Percentiles rank a stretch among this genome's conserved stretches.
phyloP scores from a whole-genome alignment of 53 echinoderm and acorn worm species.

The Henricia sp. region DNA sequence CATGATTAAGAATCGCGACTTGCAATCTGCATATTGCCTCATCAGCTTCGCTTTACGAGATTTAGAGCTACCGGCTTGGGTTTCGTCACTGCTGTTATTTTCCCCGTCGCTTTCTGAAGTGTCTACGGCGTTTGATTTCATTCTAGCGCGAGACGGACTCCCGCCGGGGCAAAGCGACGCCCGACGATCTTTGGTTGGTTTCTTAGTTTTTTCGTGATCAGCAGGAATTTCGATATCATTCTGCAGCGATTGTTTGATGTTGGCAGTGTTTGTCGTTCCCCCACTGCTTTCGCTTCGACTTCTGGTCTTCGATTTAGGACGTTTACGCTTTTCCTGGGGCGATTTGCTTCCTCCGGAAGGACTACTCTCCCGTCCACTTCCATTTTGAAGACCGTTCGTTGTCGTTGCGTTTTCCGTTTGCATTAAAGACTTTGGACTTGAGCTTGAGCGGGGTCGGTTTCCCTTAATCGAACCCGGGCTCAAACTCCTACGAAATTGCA shows the following conservation, averaged over 20 bases:
- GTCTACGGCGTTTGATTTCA: conserved; percentile 44
- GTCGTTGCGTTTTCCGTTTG: conserved; percentile 37
- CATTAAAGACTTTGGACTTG: conserved; percentile 53
- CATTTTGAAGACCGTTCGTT: conserved; percentile 15
- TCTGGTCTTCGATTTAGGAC: conserved; percentile 63
- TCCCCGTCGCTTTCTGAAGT: conserved; percentile 91
- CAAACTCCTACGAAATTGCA: conserved; percentile 42
- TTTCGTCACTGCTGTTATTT: conserved; percentile 66
- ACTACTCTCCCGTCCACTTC: conserved; percentile 53
- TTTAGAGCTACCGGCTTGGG: conserved; percentile 72
- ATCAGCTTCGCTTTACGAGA: conserved; percentile 93
- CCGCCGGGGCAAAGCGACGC: conserved; percentile 54
- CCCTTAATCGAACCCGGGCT: conserved; percentile 5
- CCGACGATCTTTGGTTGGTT: conserved; percentile 35
- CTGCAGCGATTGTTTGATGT: conserved; percentile 22
- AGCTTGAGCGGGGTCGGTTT: conserved; percentile 48
- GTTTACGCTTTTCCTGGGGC: conserved; percentile 54
- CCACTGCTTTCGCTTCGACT: conserved; percentile 60
- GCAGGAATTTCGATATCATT: conserved; percentile 50
- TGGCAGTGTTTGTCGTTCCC: conserved; percentile 8
- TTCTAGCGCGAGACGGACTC: conserved; percentile 46
- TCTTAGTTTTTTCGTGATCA: conserved; percentile 63
- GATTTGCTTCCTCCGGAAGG: conserved; percentile 33
- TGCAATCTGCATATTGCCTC: conserved; percentile 91
- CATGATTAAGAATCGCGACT: conserved; percentile 89